Base-by-base conservation (phyloP, 64 coral and sea anemone species). In the Montipora capricornis region DNA sequence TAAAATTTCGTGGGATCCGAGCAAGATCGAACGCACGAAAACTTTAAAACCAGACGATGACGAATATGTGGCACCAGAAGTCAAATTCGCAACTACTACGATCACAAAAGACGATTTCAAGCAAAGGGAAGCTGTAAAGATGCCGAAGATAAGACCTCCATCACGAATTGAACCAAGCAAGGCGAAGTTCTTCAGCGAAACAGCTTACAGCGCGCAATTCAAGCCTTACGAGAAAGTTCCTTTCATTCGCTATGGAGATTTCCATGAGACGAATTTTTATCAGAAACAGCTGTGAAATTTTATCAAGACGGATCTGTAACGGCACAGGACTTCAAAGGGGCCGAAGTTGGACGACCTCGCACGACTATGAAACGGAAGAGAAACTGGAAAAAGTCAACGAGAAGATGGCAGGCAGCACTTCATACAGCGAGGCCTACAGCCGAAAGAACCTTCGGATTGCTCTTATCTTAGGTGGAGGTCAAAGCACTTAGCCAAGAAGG, bases 1-100 rank as follows among this genome's bases (percentile, higher is more conserved):
- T 75, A 96, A 96, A 76, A 94, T 94, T 50, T 83, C 89, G 20
- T 99, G 98, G 95, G 98, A 99, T 58, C 96, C 96, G 0, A 97
- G 69, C 50, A 97, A 93, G 70, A 97, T 97, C 74, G 98, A 76
- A 67, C 94, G 82, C 59, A 91, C 95, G 17, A 80, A 94, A 47
- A 84, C 84, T 58, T 49, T 89, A 22, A 99, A 96, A 64, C 89
- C 93, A 5, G 92, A 93, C 10, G 90, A 60, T 22, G 87, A 58
- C 2, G 69, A 74, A 12, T 96, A 99, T 80, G 79, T 47, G 5
- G 66, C 19, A 60, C 98, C 98, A 4, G 84, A 90, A 15, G 80
- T 69, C 7, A 99, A 99, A 66, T 96, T 99, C 66, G 92, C 93
- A 6, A 70, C 82, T 47, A 96, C 71, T 20, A 99, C 98, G 5